Conservation (phyloP, 1,140 invertebrate species). For the Drosophila sp. region DNA sequence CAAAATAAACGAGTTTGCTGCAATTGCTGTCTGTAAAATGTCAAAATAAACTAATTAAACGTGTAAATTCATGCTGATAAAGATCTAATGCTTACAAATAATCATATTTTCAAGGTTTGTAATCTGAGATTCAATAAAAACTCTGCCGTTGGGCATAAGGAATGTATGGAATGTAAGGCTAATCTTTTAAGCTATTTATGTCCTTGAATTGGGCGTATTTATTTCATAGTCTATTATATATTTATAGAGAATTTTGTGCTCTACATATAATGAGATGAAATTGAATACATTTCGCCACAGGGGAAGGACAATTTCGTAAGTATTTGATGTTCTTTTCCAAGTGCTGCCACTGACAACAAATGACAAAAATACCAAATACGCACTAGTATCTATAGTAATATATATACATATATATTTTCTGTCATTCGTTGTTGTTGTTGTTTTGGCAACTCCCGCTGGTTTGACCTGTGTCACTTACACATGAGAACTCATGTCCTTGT, state of each 20-base stretch:
- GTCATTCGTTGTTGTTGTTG: neutral
- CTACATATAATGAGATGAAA: conserved; percentile 40
- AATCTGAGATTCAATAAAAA: conserved; percentile 13
- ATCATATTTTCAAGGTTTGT: conserved; percentile 1
- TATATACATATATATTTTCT: conserved; percentile 7
- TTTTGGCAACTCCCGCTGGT: conserved; percentile 36
- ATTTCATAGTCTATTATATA: conserved; percentile 34
- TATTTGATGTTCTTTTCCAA: conserved; percentile 7
- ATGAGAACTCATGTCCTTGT: conserved; percentile 23
- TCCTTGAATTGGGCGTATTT: conserved; percentile 18
- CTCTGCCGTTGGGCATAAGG: neutral
- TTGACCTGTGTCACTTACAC: conserved; percentile 62
- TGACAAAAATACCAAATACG: conserved; percentile 9
- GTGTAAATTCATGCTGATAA: neutral
- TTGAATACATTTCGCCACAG: conserved; percentile 36
- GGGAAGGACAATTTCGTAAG: neutral
- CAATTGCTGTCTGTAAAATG: neutral
- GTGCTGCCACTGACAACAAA: conserved; percentile 27
- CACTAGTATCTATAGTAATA: conserved; percentile 5
- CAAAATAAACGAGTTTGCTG: too few species aligned
- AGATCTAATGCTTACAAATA: conserved; percentile 1
- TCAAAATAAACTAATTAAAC: neutral
- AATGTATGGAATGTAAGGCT: conserved; percentile 17
- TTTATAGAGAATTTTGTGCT: conserved; percentile 6
- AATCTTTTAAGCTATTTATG: conserved; percentile 30